Evolutionary conservation across 2,888 invertebrate species (phyloP).

Genomic region (Yponomeuta evonymella): DNA sequence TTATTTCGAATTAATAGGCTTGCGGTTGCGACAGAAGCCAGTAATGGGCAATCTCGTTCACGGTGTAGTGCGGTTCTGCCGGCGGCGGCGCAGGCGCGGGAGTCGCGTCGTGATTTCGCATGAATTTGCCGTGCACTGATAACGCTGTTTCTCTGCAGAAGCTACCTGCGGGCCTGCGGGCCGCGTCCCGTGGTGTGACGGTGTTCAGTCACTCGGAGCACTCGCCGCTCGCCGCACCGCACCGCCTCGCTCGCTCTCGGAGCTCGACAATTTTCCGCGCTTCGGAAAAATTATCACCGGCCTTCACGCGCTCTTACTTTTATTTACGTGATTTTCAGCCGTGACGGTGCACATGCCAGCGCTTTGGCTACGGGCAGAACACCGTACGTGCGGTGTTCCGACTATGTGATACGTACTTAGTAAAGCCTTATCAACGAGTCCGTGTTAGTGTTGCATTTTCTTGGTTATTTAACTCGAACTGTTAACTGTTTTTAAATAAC

Average conservation of each 20-base stretch:
- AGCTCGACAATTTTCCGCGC: conserved; percentile 42
- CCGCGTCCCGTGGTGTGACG: conserved; percentile 3
- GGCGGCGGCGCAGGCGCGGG: neutral
- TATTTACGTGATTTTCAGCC: conserved; percentile 25
- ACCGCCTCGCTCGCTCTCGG: conserved; percentile 17
- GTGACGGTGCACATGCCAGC: neutral
- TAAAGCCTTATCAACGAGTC: neutral
- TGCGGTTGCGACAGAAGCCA: conserved; percentile 1
- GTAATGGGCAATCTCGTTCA: conserved; percentile 11
- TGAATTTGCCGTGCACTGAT: conserved; percentile 57
- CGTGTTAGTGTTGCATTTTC: neutral
- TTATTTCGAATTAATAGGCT: conserved; percentile 1
- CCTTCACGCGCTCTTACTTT: conserved; percentile 54
- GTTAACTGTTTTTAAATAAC: conserved; percentile 21
- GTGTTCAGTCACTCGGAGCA: conserved; percentile 35
- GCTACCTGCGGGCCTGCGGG: neutral
- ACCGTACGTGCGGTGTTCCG: neutral
- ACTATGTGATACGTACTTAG: conserved; percentile 8
- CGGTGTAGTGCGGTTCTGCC: neutral
- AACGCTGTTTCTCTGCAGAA: conserved; percentile 35
- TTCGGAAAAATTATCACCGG: conserved; percentile 51
- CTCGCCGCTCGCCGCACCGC: conserved; percentile 27
- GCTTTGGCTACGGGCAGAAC: neutral
- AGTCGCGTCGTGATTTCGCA: conserved; percentile 39
- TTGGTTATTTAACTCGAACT: neutral